Evolutionary conservation across 2,888 invertebrate species (phyloP).

Genomic region (Lissocephala sabroskyi): DNA sequence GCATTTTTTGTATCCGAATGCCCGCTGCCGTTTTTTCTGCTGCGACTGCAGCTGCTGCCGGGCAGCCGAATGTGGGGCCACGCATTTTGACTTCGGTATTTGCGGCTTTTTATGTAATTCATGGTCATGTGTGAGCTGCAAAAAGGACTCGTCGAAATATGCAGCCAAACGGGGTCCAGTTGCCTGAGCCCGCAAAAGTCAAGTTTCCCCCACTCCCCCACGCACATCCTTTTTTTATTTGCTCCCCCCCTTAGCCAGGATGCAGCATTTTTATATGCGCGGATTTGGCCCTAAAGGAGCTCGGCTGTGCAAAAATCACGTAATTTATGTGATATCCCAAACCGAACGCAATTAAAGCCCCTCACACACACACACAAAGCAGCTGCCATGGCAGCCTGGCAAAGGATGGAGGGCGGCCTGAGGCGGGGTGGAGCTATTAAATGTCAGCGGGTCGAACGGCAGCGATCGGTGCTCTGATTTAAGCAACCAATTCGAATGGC

Average conservation of each 20-base stretch:
- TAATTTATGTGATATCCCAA: constrained; percentile 53
- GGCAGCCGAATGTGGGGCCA: constrained; percentile 44
- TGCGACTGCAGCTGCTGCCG: constrained; percentile 14
- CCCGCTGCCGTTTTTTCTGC: constrained; percentile 3
- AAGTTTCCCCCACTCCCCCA: neutral
- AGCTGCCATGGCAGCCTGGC: constrained; percentile 16
- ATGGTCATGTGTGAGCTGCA: constrained; percentile 42
- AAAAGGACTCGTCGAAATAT: no score
- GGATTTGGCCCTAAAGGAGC: constrained; percentile 49
- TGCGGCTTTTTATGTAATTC: constrained; percentile 66
- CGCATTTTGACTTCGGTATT: constrained; percentile 63
- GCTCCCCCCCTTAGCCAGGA: neutral
- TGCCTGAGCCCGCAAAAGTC: neutral
- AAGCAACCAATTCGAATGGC: constrained; percentile 8
- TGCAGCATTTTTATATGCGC: constrained; percentile 23
- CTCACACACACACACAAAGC: neutral
- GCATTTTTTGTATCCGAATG: constrained; percentile 30
- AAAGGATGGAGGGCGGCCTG: neutral
- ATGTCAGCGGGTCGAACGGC: constrained; percentile 6
- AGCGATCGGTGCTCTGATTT: constrained; percentile 16
- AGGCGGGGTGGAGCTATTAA: neutral
- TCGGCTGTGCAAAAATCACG: constrained; percentile 48
- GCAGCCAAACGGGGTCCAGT: neutral
- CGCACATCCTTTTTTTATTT: constrained; percentile 20
- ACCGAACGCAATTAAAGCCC: constrained; percentile 40